A percentile compares a stretch with the other conserved stretches of the same genome.
These are phyloP conservation scores for Pao palembangensis DNA, from an alignment of 2,113 vertebrate species.

Conservation along the genomic window DNA sequence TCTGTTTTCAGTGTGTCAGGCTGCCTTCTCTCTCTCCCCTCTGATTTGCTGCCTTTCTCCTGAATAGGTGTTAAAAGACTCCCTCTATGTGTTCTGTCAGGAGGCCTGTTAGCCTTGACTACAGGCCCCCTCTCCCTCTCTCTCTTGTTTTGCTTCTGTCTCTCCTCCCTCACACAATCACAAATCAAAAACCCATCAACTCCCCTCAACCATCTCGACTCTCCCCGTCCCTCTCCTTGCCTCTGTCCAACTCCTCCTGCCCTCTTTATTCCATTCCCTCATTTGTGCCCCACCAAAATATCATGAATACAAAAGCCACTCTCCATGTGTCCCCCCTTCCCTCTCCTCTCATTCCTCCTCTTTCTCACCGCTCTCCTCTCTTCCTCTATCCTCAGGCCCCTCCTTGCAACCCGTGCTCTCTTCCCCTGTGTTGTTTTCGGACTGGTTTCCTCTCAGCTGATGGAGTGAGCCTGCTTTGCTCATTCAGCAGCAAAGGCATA, in stretches of 20 bases:
- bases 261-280: slow-evolving; percentile 42
- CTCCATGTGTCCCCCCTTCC: slow-evolving; percentile 40
- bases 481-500: slow-evolving; percentile 76
- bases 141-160: slow-evolving; percentile 46
- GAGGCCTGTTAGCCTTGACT: slow-evolving; percentile 25
- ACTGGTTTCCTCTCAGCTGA: slow-evolving; percentile 74
- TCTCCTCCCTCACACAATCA: slow-evolving; percentile 56
- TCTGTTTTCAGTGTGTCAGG: slow-evolving; percentile 29
- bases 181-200: slow-evolving; percentile 61
- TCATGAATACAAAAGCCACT: slow-evolving; percentile 65
- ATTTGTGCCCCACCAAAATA: slow-evolving; percentile 55
- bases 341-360: slow-evolving; percentile 31
- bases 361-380: slow-evolving; percentile 24
- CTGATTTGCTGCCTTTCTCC: slow-evolving; percentile 51
- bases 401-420: slow-evolving; percentile 30
- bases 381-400: slow-evolving; percentile 39
- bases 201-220: slow-evolving; percentile 42
- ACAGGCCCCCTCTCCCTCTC: slow-evolving; percentile 10
- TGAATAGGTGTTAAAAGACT: slow-evolving; percentile 43
- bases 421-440: neutral
- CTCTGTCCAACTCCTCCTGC: slow-evolving; percentile 15
- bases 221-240: slow-evolving; percentile 38
- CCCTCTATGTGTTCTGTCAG: slow-evolving; percentile 35
- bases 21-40: slow-evolving; percentile 19
- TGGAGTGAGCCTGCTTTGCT: slow-evolving; percentile 70